Base-by-base conservation (phyloP, 92 coral and sea anemone species). In the Phenganax marumi region DNA sequence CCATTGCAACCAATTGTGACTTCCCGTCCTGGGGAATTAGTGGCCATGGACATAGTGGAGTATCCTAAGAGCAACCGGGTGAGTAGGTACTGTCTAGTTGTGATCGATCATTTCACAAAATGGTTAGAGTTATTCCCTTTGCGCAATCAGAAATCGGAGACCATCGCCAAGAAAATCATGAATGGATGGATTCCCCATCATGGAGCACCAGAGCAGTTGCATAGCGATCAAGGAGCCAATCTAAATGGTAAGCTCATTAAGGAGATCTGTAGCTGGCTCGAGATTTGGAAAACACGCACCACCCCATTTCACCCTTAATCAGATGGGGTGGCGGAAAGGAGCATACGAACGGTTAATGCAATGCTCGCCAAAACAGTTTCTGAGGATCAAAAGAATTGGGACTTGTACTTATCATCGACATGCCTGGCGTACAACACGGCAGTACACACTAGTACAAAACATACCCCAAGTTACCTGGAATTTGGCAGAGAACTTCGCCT, bases 201-300 rank as follows among this genome's bases (percentile, higher is more conserved):
- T 54, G 87, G 90, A 57, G 85, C 90, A 39, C 88, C 88, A 43
- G 84, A 88, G 50, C 86, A 88, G 63, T 65, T 88, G 16, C 91
- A 84, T 50, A 47, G 68, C 49, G 91, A 87, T 68, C 87, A 87
- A 48, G 85, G 90, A 12, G 26, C 22, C 26, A 84, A 84, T 57
- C 70, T 79, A 33, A 57, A 46, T 6, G 83, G 73, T 46, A n/a
- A 79, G 22, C 54, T 79, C 6, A 53, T 81, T 62, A 63, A 70
- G 24, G 78, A 81, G 8, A 75, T 69, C 54, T 69, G 78, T 14
- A 13, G 14, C 21, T 81, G 25, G 3, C 8, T 81, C 7, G 52
- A 81, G 50, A 70, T 53, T 10, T 63, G 84, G 84, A 80, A 80
- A 46, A 80, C 84, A 22, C 84, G 76, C 6, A 80, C 84, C 50